A percentile compares a stretch with the other conserved stretches of the same genome.
Evolutionary conservation across 1,140 invertebrate genomes (phyloP).

Genomic region (Drosophila carrolli): DNA sequence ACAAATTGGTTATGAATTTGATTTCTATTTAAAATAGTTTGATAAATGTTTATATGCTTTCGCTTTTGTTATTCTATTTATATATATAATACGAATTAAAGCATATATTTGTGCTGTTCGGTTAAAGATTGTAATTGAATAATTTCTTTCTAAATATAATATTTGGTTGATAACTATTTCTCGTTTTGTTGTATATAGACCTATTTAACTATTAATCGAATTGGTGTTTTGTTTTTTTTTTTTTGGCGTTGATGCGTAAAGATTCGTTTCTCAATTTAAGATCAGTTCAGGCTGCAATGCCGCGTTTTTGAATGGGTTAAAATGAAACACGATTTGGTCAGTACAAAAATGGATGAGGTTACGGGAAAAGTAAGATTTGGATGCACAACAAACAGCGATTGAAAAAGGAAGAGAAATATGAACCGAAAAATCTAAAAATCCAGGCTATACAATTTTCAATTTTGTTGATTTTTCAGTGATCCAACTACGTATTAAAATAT

Average conservation of each 20-base stretch:
- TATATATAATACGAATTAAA: conserved; percentile 17
- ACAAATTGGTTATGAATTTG: conserved; percentile 14
- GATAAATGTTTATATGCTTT: conserved; percentile 10
- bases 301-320: conserved; percentile 41
- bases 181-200: not conserved
- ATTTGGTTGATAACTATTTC: conserved; percentile 11
- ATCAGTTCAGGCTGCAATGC: conserved; percentile 47
- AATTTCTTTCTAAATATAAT: conserved; percentile 14
- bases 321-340: conserved; percentile 42
- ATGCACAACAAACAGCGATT: conserved; percentile 46
- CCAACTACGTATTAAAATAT: not conserved
- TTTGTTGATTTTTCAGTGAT: conserved; percentile 3
- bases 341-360: conserved; percentile 35
- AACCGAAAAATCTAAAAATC: conserved; percentile 9
- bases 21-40: conserved; percentile 12
- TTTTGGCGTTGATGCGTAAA: conserved; percentile 12
- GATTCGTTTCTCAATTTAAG: conserved; percentile 33
- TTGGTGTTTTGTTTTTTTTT: not conserved
- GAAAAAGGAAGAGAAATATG: not conserved
- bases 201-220: conserved; percentile 11
- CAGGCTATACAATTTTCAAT: conserved; percentile 11
- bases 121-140: conserved; percentile 16
- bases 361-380: conserved; percentile 23
- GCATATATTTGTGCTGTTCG: conserved; percentile 28
- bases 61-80: conserved; percentile 5